Base-by-base conservation (phyloP, 2,888 invertebrate genomes). In the Atherix ibis region DNA sequence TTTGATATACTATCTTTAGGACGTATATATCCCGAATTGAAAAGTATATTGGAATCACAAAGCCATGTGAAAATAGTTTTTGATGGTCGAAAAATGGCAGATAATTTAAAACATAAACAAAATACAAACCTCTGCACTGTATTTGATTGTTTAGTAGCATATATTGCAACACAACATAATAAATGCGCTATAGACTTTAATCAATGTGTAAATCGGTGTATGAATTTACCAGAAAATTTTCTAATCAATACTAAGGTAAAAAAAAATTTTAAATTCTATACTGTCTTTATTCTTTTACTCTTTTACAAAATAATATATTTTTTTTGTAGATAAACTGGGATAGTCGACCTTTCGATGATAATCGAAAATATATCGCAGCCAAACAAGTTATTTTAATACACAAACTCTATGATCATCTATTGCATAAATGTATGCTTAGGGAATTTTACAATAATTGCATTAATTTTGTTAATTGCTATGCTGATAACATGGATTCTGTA, bases 121-220 rank as follows among this genome's bases (percentile, higher is more conserved):
- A 32, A 40, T 22, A 28, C 50, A 8, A 38, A 45, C 19, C 25
- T 52, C 9, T 35, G 37, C 2, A 47, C 48, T 9, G 32, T 52
- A 15, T 52, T 52, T 35, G 52, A 52, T 39, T 43, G 47, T 4
- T 49, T 46, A 38, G 48, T 50, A 9, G 50, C 50, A 1, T 45
- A 51, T 32, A 44, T 48, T 10, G 27, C 47, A 3, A 37, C 45
- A 9, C 37, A 42, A 1, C 45, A 44, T 2, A 28, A 42, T 13
- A 47, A 45, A 17, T 18, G 26, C 5, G 36, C 42, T 9, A 22
- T 43, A 4, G 42, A 39, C 5, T 39, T 52, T 4, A 35, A 40
- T 6, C 39, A 48, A 31, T 44, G 47, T 5, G 31, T 47, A 3
- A 34, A 38, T 5, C 40, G 37, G 5, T 45, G 44, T 4, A 44